Evolutionary conservation across 2,888 invertebrate genomes (phyloP).

Genomic region (Theretra japonica): DNA sequence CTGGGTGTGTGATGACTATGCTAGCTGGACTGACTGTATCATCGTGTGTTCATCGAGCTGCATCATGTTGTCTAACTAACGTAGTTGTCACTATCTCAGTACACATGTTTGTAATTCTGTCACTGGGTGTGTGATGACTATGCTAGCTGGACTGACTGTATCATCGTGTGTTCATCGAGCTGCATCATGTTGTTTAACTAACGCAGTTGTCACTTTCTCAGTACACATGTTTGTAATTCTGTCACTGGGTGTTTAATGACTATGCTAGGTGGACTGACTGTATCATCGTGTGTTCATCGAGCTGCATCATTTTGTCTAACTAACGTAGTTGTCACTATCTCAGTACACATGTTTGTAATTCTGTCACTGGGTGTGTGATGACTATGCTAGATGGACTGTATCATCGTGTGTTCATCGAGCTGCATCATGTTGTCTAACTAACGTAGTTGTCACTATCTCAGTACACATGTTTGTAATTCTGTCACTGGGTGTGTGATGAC

Average conservation of each 20-base stretch:
- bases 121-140: constrained; percentile 39
- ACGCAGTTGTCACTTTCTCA: constrained; percentile 37
- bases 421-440: neutral
- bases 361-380: constrained; percentile 38
- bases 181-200: constrained; percentile 27
- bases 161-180: neutral
- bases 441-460: constrained; percentile 16
- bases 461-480: constrained; percentile 13
- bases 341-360: constrained; percentile 39
- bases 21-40: constrained; percentile 28
- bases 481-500: constrained; percentile 25
- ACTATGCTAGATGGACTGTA: constrained; percentile 22
- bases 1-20: constrained; percentile 44
- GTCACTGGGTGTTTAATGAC: constrained; percentile 44
- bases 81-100: constrained; percentile 34
- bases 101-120: constrained; percentile 39
- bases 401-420: constrained; percentile 5
- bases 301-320: constrained; percentile 26
- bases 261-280: constrained; percentile 29
- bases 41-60: neutral
- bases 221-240: constrained; percentile 40
- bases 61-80: constrained; percentile 8
- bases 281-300: constrained; percentile 30
- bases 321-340: constrained; percentile 23
- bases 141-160: neutral